Evolutionary conservation across 2,113 vertebrate species (phyloP).

Genomic region (Coracopsis vasa): DNA sequence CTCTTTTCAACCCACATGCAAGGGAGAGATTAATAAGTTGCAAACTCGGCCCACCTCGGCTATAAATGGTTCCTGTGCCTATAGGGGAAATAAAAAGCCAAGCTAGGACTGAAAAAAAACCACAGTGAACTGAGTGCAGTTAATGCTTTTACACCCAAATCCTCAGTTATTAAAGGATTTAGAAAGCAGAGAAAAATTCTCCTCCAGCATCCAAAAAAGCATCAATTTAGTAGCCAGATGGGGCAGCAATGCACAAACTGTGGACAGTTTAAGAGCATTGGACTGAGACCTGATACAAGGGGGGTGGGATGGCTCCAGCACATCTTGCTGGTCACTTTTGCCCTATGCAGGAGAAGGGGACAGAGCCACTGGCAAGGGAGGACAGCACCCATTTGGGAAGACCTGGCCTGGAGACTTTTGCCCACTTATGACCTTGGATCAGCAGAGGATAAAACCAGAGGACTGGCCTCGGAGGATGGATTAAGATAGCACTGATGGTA

Average conservation of each 20-base stretch:
- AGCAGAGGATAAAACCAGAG: background rate
- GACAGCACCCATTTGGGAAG: background rate
- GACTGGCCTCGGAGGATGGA: background rate
- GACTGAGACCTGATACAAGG: background rate
- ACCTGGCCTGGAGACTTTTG: background rate
- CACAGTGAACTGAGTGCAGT: background rate
- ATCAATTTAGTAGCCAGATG: background rate
- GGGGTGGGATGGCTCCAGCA: background rate
- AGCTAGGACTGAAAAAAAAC: background rate
- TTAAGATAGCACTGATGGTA: background rate
- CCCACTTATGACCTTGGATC: rapidly evolving
- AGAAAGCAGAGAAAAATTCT: constrained; percentile 9
- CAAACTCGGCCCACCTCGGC: constrained; percentile 33
- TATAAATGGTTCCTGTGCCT: constrained; percentile 28
- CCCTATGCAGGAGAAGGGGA: background rate
- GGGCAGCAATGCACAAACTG: background rate
- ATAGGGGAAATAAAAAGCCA: background rate
- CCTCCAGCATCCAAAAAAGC: background rate
- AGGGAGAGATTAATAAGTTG: constrained; percentile 63
- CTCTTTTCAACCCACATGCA: constrained; percentile 52
- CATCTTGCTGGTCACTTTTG: background rate
- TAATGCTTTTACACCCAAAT: constrained; percentile 24
- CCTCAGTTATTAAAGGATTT: constrained; percentile 30
- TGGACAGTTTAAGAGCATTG: background rate
- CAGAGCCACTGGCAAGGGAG: background rate